A percentile compares a stretch with the other conserved stretches of the same genome.
phyloP scores from a whole-genome alignment of 1,140 invertebrate species.

The Acromyrmex echinatior region DNA sequence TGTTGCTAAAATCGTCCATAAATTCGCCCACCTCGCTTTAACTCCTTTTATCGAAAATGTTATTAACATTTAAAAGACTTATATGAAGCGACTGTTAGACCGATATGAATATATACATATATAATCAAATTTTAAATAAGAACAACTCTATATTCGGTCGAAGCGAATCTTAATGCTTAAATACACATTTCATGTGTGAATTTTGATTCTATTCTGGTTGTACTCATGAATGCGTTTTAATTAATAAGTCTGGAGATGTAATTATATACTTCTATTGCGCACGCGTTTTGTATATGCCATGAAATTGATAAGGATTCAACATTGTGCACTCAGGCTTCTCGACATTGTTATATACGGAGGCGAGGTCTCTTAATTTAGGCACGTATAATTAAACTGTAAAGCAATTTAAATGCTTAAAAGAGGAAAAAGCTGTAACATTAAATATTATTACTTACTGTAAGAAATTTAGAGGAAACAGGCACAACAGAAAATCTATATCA shows the following conservation, averaged over 20 bases:
- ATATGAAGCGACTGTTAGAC: no score
- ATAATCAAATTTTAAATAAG: no score
- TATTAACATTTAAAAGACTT: background rate
- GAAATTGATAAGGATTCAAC: background rate
- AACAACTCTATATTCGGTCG: no score
- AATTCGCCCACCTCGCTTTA: no score
- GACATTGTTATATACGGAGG: constrained; percentile 16
- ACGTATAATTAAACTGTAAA: constrained; percentile 24
- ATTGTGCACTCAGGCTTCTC: background rate
- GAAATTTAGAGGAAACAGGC: no score
- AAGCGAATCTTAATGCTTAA: no score
- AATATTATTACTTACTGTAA: constrained; percentile 15
- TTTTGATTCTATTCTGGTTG: no score
- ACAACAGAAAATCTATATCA: background rate
- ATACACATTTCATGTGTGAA: no score
- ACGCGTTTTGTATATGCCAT: background rate
- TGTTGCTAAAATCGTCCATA: background rate
- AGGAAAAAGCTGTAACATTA: constrained; percentile 7
- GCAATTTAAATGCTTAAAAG: constrained; percentile 30
- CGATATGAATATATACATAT: no score
- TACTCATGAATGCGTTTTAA: background rate
- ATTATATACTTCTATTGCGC: constrained; percentile 15
- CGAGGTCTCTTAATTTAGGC: constrained; percentile 33
- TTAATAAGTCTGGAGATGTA: background rate
- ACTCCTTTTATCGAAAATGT: background rate